Evolutionary conservation across 2,113 vertebrate genomes (phyloP).

Genomic region (Erpornis zantholeuca): DNA sequence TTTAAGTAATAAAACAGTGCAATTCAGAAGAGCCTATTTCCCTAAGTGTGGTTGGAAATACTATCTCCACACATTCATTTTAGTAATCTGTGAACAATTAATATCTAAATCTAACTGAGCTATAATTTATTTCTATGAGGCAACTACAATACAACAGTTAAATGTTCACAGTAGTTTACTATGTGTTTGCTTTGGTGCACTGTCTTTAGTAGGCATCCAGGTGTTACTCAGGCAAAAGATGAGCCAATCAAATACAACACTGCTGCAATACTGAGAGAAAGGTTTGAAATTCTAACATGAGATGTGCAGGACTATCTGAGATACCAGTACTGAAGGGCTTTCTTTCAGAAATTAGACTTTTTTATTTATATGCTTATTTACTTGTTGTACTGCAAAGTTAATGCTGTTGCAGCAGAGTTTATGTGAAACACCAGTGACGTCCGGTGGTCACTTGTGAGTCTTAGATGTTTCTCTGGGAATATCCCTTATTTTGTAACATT

Average conservation of each 20-base stretch:
- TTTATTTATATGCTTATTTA: background rate
- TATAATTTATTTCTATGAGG: conserved; percentile 31
- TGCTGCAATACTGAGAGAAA: conserved; percentile 8
- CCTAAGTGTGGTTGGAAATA: conserved; percentile 34
- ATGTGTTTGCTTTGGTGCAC: conserved; percentile 44
- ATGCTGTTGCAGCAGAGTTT: conserved; percentile 35
- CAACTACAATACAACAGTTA: conserved; percentile 52
- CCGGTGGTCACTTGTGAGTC: background rate
- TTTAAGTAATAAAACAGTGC: conserved; percentile 58
- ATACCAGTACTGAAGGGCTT: conserved; percentile 62
- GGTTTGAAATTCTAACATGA: background rate
- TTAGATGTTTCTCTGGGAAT: conserved; percentile 38
- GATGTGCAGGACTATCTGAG: conserved; percentile 58
- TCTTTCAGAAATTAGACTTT: conserved; percentile 69
- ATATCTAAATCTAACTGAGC: conserved; percentile 16
- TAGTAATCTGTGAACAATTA: conserved; percentile 29
- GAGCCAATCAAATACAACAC: background rate
- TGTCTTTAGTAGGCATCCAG: background rate
- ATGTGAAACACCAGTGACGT: conserved; percentile 19
- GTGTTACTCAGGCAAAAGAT: background rate
- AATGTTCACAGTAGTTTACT: conserved; percentile 55
- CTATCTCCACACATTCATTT: conserved; percentile 13
- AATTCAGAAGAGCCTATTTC: conserved; percentile 62
- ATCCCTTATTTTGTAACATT: conserved; percentile 47
- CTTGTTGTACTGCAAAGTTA: conserved; percentile 22